Percentiles rank a stretch among this genome's conserved stretches.
phyloP scores from a whole-genome alignment of 2,888 invertebrate genomes.

The Andrena praecox region DNA sequence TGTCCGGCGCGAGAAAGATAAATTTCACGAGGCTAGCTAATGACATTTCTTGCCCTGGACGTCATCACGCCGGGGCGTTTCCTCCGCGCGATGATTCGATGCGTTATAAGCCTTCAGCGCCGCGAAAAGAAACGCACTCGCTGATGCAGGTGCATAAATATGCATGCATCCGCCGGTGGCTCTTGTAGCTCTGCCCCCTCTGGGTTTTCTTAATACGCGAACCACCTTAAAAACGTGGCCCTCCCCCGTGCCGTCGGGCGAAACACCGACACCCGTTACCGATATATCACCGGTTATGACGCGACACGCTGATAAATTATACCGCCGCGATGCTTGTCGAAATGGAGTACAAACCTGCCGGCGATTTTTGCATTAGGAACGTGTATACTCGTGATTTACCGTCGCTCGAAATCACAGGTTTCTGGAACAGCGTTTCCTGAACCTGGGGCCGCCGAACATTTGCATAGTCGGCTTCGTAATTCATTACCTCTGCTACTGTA shows the following conservation, averaged over 20 bases:
- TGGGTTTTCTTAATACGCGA: slow-evolving; percentile 50
- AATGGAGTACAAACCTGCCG: slow-evolving; percentile 4
- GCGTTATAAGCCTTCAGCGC: slow-evolving; percentile 49
- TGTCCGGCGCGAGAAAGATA: slow-evolving; percentile 57
- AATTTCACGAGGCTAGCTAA: slow-evolving; percentile 63
- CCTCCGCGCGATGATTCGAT: slow-evolving; percentile 52
- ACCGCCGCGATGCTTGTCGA: slow-evolving; percentile 15
- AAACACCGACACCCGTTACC: slow-evolving; percentile 37
- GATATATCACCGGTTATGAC: slow-evolving; percentile 54
- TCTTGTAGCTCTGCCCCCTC: slow-evolving; percentile 35
- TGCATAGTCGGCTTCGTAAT: neutral
- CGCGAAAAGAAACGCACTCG: slow-evolving; percentile 40
- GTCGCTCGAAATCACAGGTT: neutral
- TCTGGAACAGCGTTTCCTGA: neutral
- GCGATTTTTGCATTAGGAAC: slow-evolving; percentile 15
- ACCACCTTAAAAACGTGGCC: slow-evolving; percentile 39
- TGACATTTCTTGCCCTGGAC: slow-evolving; percentile 64
- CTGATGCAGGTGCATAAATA: slow-evolving; percentile 58
- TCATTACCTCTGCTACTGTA: neutral
- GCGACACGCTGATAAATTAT: slow-evolving; percentile 46
- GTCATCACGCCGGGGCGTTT: slow-evolving; percentile 57
- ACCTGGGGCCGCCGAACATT: neutral
- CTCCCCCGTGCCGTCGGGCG: neutral
- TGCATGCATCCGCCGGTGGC: slow-evolving; percentile 56
- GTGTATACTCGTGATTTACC: neutral